A percentile compares a stretch with the other conserved stretches of the same genome.
These are phyloP conservation scores for Rhineura floridana DNA, from an alignment of 2,113 vertebrate species.

Conservation along the genomic window DNA sequence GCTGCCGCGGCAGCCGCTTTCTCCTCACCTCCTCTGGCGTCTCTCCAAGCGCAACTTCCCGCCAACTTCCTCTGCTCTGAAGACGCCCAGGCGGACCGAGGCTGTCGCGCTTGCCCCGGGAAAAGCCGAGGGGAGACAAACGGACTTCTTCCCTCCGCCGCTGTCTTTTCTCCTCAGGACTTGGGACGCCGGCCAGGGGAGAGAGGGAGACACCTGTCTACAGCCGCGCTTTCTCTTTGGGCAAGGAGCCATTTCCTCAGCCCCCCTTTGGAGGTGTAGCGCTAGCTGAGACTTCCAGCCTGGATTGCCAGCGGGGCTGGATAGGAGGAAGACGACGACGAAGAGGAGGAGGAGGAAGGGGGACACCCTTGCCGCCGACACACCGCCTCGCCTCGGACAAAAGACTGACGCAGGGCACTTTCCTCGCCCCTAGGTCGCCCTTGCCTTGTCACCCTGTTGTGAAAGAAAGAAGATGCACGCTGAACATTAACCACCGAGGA, in stretches of 20 bases:
- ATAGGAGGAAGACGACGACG: neutral
- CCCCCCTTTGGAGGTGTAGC: neutral
- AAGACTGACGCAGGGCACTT: neutral
- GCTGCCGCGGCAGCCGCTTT: neutral
- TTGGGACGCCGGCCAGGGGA: neutral
- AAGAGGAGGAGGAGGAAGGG: neutral
- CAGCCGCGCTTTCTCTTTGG: neutral
- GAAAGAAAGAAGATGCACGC: neutral
- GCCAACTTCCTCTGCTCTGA: slow-evolving; percentile 15
- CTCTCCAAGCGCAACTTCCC: slow-evolving; percentile 37
- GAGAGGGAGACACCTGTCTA: neutral
- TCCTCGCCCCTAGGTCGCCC: neutral
- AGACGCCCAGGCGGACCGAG: neutral
- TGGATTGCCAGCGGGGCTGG: neutral
- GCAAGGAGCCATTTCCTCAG: neutral
- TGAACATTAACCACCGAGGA: neutral
- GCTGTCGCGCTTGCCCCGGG: neutral
- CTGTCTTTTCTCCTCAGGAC: neutral
- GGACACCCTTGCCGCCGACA: neutral
- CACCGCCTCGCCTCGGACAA: slow-evolving; percentile 10
- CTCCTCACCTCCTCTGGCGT: neutral
- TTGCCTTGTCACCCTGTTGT: neutral
- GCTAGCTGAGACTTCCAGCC: neutral
- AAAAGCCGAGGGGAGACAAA: neutral
- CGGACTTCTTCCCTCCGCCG: neutral